Base-by-base conservation (phyloP, 2,113 vertebrate species). In the Egretta garzetta region DNA sequence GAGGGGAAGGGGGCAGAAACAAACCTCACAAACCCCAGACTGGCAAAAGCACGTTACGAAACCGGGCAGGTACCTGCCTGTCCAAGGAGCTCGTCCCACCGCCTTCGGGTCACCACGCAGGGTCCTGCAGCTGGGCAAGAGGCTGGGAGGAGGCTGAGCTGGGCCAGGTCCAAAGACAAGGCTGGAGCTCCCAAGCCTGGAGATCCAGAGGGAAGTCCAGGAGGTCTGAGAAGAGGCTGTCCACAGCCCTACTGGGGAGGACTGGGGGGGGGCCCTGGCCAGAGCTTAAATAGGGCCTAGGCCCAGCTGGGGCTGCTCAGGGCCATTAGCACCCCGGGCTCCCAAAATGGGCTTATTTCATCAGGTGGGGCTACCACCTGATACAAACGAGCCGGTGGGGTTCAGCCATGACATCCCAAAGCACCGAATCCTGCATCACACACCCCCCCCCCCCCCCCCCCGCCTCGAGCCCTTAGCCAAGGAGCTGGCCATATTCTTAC, bases 91-190 rank as follows among this genome's bases (percentile, higher is more conserved):
- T 35, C 20, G 33, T 16, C 14, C 9, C 14, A 30, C 10, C 0
- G 0, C 12, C 5, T 62, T 19, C 1, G 2, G 12, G 13, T 50
- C 5, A 12, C 3, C 1, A 0, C 0, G 0, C 0, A 0, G 1
- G 1, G 19, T 8, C 9, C 4, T n/a, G 15, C 1, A 15, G 41
- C 41, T 14, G 6, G 41, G 41, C 41, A 14, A 15, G 0, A 26
- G 6, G 56, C 3, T 8, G 17, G 26, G 7, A 1, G 6, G 2
- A 2, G 3, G 0, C 2, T 1, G 2, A 14, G 6, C 1, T 6
- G 4, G 3, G 6, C 6, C 2, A 4, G 7, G 0, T 11, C n/a
- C 12, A 32, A 77, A 18, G 1, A 12, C 9, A 58, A 4, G 17
- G 28, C 12, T 1, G 0, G 9, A 88, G 86, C 41, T 0, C 7